A percentile compares a stretch with the other conserved stretches of the same genome.
These are phyloP conservation scores for Barbus barbus DNA, from an alignment of 2,113 vertebrate species.

Conservation along the genomic window DNA sequence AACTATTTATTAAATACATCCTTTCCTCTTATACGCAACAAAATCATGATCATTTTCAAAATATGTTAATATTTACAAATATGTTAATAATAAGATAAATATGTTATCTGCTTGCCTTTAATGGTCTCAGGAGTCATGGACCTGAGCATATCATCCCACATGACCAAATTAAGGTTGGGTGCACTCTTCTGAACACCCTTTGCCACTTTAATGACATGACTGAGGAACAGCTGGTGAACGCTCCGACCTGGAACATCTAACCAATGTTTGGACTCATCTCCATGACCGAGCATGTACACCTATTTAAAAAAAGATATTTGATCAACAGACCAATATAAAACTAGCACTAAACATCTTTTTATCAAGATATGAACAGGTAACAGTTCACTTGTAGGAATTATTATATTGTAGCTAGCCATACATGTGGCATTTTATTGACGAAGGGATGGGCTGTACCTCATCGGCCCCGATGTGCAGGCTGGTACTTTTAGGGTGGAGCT, in stretches of 20 bases:
- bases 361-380: background rate
- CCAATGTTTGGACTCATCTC: conserved; percentile 86
- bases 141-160: conserved; percentile 98
- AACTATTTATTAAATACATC: background rate
- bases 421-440: background rate
- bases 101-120: conserved; percentile 73
- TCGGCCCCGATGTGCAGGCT: conserved; percentile 92
- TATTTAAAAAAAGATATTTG: conserved; percentile 53
- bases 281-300: conserved; percentile 91
- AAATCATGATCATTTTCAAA: background rate
- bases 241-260: conserved; percentile 72
- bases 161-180: conserved; percentile 78
- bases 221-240: conserved; percentile 82
- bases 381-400: background rate
- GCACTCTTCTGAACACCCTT: conserved; percentile 70
- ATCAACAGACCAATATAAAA: background rate
- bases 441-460: conserved; percentile 76
- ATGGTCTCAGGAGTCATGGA: conserved; percentile 77
- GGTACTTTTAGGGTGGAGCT: conserved; percentile 74
- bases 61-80: no score
- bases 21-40: background rate
- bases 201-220: conserved; percentile 84
- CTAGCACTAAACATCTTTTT: background rate
- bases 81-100: no score
- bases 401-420: background rate